These are phyloP conservation scores for Amazona vittata DNA, from an alignment of 2,113 vertebrate species.

Conservation along the genomic window DNA sequence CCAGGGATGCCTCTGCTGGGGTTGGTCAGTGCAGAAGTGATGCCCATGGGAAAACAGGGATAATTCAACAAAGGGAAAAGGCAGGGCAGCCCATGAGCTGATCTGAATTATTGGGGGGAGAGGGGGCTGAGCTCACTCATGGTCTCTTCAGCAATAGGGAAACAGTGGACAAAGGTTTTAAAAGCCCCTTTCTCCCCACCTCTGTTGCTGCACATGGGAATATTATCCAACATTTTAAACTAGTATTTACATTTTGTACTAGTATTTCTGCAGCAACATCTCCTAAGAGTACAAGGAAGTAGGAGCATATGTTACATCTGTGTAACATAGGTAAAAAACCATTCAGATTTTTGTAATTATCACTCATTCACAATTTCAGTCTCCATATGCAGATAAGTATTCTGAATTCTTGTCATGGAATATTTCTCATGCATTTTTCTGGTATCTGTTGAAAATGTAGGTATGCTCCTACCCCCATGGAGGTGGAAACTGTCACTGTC, in stretches of 20 bases:
- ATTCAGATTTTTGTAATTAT: neutral
- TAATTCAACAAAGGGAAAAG: neutral
- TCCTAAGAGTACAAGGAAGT: neutral
- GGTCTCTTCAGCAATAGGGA: neutral
- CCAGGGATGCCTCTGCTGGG: neutral
- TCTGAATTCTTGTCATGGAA: neutral
- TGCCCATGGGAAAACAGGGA: accelerated
- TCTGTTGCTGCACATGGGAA: neutral
- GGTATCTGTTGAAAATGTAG: neutral
- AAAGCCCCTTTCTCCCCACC: neutral
- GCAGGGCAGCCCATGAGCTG: neutral
- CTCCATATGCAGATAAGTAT: neutral
- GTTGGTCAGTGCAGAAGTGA: accelerated
- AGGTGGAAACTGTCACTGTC: neutral
- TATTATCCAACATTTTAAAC: neutral
- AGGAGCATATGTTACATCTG: neutral
- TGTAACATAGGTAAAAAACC: neutral
- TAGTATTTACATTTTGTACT: neutral
- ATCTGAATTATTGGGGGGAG: neutral
- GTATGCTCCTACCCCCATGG: neutral
- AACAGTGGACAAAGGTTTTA: neutral
- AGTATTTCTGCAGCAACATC: neutral
- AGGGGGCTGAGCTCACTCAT: neutral
- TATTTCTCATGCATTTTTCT: neutral
- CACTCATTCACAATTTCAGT: neutral